Percentiles rank a stretch among this genome's conserved stretches.
Evolutionary conservation across 2,113 vertebrate genomes (phyloP).

Genomic region (Cyprinodon tularosa): DNA sequence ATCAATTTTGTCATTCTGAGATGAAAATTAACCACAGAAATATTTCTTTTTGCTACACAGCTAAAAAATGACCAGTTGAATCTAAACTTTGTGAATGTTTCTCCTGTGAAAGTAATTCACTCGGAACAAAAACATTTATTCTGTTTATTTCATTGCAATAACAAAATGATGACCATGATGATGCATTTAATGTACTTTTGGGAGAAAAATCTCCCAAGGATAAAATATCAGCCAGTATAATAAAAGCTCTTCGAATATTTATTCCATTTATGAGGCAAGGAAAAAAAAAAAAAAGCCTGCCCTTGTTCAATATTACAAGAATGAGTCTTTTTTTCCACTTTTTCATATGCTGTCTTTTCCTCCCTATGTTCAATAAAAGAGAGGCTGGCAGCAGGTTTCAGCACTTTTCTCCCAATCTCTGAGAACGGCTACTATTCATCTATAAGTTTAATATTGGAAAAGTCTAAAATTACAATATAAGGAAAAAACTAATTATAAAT

Average conservation of each 20-base stretch:
- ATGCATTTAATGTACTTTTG: background rate
- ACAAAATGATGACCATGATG: background rate
- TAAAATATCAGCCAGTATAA: conserved; percentile 17
- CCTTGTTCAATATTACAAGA: conserved; percentile 22
- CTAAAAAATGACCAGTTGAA: conserved; percentile 20
- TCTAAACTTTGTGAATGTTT: conserved; percentile 13
- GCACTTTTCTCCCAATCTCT: background rate
- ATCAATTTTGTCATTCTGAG: conserved; percentile 40
- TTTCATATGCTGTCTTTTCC: conserved; percentile 16
- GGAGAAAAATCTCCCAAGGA: background rate
- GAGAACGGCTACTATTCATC: background rate
- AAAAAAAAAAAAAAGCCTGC: conserved; percentile 7
- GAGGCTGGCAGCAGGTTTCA: background rate
- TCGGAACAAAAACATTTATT: background rate
- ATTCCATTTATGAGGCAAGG: conserved; percentile 10
- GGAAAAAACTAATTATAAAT: background rate
- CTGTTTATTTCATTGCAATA: background rate
- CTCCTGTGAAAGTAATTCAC: background rate
- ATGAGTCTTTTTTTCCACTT: conserved; percentile 19
- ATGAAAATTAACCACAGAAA: conserved; percentile 25
- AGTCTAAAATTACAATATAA: background rate
- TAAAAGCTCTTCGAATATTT: conserved; percentile 30
- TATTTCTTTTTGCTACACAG: conserved; percentile 19
- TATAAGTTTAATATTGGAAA: background rate
- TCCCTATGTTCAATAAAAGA: background rate